Conservation (phyloP, 2,797 vertebrate genomes). For the Mus spretus region DNA sequence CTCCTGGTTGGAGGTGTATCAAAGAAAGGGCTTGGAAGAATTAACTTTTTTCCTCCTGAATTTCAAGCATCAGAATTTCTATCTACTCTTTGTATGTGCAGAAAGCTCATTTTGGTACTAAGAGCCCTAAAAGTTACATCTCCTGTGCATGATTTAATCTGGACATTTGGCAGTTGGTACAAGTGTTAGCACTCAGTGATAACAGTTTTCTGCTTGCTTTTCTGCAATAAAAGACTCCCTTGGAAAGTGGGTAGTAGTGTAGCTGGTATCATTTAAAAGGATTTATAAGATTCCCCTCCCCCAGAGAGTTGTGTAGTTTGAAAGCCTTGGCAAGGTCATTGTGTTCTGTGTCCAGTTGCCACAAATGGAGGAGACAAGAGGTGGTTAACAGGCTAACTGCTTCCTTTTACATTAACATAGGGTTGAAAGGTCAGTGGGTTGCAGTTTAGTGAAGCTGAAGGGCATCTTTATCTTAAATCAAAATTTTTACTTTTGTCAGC, state of each 20-base stretch:
- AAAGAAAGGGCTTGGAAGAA: constrained; percentile 42
- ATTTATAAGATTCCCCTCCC: background rate
- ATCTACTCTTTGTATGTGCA: background rate
- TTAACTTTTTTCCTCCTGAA: constrained; percentile 18
- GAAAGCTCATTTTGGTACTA: constrained; percentile 57
- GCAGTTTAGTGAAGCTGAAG: constrained; percentile 6
- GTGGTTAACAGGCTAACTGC: background rate
- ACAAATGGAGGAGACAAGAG: background rate
- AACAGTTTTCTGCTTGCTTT: background rate
- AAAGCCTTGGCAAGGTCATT: constrained; percentile 1
- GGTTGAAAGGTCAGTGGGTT: constrained; percentile 7
- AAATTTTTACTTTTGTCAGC: constrained; percentile 20
- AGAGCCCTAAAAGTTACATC: background rate
- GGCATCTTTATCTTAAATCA: constrained; percentile 36
- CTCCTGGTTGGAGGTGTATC: background rate
- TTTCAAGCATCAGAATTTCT: constrained; percentile 46
- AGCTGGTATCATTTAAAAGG: background rate
- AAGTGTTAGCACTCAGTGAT: background rate
- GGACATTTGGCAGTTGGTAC: background rate
- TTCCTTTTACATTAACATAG: constrained; percentile 22
- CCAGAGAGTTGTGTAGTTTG: background rate
- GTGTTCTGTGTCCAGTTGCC: background rate
- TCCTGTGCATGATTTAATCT: background rate
- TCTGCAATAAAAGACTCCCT: background rate
- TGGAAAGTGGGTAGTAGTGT: background rate